Percentiles rank a stretch among this genome's conserved stretches.
phyloP scores from a whole-genome alignment of 2,888 invertebrate genomes.

The Cephalotes varians region DNA sequence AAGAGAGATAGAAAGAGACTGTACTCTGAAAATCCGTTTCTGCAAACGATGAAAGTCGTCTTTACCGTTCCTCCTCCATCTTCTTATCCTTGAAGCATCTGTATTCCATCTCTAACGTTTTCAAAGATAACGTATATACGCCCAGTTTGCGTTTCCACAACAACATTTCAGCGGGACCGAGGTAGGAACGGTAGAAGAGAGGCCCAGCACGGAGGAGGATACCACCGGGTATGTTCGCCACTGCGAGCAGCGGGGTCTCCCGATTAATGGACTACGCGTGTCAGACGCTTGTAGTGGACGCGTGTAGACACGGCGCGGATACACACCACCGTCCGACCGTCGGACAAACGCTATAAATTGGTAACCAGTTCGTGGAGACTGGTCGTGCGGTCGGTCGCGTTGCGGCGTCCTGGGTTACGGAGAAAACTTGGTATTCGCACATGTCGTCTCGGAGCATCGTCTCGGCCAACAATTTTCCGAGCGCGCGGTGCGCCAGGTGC shows the following conservation, averaged over 20 bases:
- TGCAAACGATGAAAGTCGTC: conserved; percentile 49
- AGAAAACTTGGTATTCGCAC: conserved; percentile 31
- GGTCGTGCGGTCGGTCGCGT: not conserved
- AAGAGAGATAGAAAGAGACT: not conserved
- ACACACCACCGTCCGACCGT: conserved; percentile 46
- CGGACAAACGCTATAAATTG: conserved; percentile 69
- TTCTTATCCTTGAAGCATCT: conserved; percentile 14
- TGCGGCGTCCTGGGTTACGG: not conserved
- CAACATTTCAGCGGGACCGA: conserved; percentile 33
- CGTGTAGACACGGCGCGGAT: conserved; percentile 63
- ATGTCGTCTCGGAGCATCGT: conserved; percentile 32
- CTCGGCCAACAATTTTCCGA: conserved; percentile 46
- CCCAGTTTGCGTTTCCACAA: conserved; percentile 64
- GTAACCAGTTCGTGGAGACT: conserved; percentile 59
- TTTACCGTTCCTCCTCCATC: not conserved
- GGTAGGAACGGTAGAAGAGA: not conserved
- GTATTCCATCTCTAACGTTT: conserved; percentile 32
- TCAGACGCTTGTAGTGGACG: conserved; percentile 57
- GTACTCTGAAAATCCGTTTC: conserved; percentile 57
- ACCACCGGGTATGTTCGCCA: conserved; percentile 15
- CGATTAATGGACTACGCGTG: conserved; percentile 72
- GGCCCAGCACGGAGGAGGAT: conserved; percentile 11
- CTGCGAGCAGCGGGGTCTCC: conserved; percentile 50
- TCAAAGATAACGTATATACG: conserved; percentile 27
- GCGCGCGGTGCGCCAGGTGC: conserved; percentile 65